Conservation (phyloP, 2,113 vertebrate species). For the Stictonetta naevosa region DNA sequence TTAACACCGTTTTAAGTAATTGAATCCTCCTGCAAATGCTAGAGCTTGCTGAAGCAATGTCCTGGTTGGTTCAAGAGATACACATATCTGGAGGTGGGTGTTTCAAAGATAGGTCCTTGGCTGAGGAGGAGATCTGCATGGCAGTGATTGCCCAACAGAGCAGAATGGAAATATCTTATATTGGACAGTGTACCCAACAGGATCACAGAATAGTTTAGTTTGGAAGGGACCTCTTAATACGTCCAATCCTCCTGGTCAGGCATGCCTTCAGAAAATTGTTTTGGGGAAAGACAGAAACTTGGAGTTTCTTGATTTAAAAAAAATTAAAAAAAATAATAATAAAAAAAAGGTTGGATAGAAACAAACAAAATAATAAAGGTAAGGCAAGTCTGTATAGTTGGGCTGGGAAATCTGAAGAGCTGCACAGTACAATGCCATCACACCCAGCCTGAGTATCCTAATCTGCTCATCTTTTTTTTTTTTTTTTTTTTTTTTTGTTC, state of each 20-base stretch:
- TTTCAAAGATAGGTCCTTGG: background rate
- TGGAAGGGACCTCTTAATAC: background rate
- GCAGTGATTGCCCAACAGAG: background rate
- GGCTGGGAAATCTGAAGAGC: background rate
- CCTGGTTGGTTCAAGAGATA: background rate
- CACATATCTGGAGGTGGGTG: background rate
- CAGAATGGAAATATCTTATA: background rate
- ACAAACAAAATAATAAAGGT: background rate
- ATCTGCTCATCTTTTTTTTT: background rate
- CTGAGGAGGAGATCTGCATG: background rate
- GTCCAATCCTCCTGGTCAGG: background rate
- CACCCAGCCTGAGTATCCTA: accelerated
- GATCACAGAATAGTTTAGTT: background rate
- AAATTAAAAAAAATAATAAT: background rate
- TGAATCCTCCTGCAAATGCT: background rate
- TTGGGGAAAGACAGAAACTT: background rate
- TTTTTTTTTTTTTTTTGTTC: background rate
- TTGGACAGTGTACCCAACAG: background rate
- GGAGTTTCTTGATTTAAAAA: background rate
- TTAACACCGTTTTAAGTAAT: background rate
- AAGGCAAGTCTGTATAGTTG: background rate
- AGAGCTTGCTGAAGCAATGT: background rate
- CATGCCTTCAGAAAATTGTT: background rate
- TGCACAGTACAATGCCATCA: background rate
- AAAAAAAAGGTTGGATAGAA: background rate